These are phyloP conservation scores for Myotis myotis DNA, from an alignment of 2,797 vertebrate genomes.

Conservation along the genomic window DNA sequence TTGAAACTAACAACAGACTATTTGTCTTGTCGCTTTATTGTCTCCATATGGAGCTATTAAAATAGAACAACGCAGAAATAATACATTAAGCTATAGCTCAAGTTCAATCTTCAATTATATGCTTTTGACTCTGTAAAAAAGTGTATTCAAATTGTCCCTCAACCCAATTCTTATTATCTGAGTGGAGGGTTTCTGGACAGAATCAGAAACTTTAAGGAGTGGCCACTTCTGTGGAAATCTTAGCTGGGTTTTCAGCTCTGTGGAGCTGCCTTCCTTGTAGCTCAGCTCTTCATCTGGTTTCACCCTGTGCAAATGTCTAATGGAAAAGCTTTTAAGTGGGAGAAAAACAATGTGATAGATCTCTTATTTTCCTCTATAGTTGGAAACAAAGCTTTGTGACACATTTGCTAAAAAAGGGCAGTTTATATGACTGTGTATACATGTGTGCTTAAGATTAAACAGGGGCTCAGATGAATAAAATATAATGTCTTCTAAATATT, in stretches of 20 bases:
- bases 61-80: background rate
- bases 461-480: background rate
- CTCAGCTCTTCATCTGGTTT: background rate
- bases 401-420: background rate
- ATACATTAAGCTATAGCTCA: background rate
- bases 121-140: background rate
- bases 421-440: background rate
- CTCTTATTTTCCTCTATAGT: background rate
- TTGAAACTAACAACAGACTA: constrained; percentile 46
- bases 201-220: background rate
- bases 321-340: constrained; percentile 18
- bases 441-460: background rate
- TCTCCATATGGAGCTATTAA: constrained; percentile 62
- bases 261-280: background rate
- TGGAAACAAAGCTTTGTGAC: constrained; percentile 40
- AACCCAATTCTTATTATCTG: background rate
- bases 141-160: background rate
- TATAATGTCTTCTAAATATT: background rate
- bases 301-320: background rate
- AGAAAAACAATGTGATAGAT: constrained; percentile 2
- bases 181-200: background rate
- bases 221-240: background rate
- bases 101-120: constrained; percentile 8
- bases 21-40: constrained; percentile 55
- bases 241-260: fast-evolving